Evolutionary conservation across 2,797 vertebrate species (phyloP), one percentile per base, ranked within the genome.

Genomic region (Lacerta bilineata): DNA sequence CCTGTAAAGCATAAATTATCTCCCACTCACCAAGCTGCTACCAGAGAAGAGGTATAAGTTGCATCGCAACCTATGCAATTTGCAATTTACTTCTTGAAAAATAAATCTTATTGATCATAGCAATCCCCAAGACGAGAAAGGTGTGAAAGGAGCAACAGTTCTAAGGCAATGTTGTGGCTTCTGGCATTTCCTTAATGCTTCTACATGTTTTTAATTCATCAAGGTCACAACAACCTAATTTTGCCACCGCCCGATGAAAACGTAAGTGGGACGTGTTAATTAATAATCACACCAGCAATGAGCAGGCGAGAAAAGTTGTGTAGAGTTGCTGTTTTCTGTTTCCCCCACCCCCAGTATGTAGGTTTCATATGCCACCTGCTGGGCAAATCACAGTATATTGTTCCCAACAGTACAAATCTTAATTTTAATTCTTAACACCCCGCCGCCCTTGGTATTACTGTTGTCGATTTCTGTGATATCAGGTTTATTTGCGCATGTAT

Each of bases 311-410:
- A 36, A 55, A 85, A 50, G 27, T 4, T 82, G 84, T 68, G 20
- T 25, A 75, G 61, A 55, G 13, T 29, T 17, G 36, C 5, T 7
- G n/a, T 9, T 77, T 50, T 29, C 69, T 23, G 9, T 0, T 3
- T 33, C 9, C 2, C 29, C 1, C 15, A 33, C 61, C 55, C 11
- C 0, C 90, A 11, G 79, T 92, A 25, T 7, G 81, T 88, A 94
- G 93, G 92, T 1, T 94, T 90, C 91, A 77, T 89, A 1, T 79
- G 95, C 96, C 97, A 97, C 93, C 97, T 97, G 87, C 64, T 92
- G 97, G 96, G 29, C 85, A 92, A 86, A 90, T 18, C 2, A 8
- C 11, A 18, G 7, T 23, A 23, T 20, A 64, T 9, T 82, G 25
- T 68, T 81, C 10, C 17, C 17, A 84, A 36, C 41, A 76, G 55